A percentile compares a stretch with the other conserved stretches of the same genome.
These are phyloP conservation scores for Plagodis pulveraria DNA, from an alignment of 2,888 invertebrate species.

Conservation along the genomic window DNA sequence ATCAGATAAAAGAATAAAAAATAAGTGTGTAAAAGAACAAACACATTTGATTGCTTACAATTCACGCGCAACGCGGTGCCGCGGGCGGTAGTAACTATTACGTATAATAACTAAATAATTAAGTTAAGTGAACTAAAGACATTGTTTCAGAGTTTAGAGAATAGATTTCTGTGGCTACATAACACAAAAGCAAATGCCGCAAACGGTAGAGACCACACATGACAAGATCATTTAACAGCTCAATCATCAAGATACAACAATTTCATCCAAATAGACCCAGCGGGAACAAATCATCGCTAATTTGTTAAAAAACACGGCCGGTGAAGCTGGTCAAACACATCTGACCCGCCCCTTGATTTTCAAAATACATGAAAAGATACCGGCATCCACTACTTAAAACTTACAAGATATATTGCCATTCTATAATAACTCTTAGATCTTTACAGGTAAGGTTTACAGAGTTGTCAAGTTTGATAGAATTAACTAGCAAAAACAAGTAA, in stretches of 20 bases:
- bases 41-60: too few relatives aligned
- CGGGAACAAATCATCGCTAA: slow-evolving; percentile 61
- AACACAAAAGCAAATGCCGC: too few relatives aligned
- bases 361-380: slow-evolving; percentile 48
- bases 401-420: slow-evolving; percentile 1
- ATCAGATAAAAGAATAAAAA: too few relatives aligned
- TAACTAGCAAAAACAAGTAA: slow-evolving; percentile 19
- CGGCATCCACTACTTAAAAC: slow-evolving; percentile 32
- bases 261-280: slow-evolving; percentile 46
- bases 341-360: slow-evolving; percentile 46
- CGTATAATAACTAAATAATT: too few relatives aligned
- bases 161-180: too few relatives aligned
- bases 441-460: slow-evolving; percentile 3
- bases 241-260: slow-evolving; percentile 48
- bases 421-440: slow-evolving; percentile 1
- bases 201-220: slow-evolving; percentile 18
- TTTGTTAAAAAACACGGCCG: slow-evolving; percentile 62
- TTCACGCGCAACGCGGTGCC: too few relatives aligned
- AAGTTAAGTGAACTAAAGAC: too few relatives aligned
- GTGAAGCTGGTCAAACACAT: slow-evolving; percentile 56
- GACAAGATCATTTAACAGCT: slow-evolving; percentile 37
- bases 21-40: too few relatives aligned
- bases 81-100: too few relatives aligned
- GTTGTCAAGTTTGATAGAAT: not conserved
- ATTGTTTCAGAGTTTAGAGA: too few relatives aligned